These are phyloP conservation scores for Pollenia angustigena DNA, from an alignment of 2,888 invertebrate genomes.

Conservation along the genomic window DNA sequence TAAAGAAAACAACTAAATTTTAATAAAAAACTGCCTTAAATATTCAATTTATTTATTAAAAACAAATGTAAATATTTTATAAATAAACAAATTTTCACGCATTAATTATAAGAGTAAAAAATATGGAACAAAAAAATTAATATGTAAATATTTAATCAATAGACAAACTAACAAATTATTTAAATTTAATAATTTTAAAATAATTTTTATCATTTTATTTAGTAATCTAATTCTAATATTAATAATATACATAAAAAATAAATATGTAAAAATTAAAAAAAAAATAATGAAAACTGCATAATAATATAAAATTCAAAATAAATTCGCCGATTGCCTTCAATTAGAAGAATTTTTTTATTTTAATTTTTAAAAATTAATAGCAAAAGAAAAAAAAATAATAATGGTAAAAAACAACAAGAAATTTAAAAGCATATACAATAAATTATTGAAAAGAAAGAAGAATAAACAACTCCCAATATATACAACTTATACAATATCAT, in stretches of 20 bases:
- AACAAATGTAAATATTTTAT: constrained; percentile 61
- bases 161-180: constrained; percentile 53
- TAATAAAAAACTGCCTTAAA: constrained; percentile 70
- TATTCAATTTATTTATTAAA: constrained; percentile 56
- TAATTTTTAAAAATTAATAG: constrained; percentile 77
- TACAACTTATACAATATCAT: constrained; percentile 73
- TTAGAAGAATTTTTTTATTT: constrained; percentile 84
- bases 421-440: constrained; percentile 65
- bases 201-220: constrained; percentile 50
- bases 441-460: constrained; percentile 36
- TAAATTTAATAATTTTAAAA: constrained; percentile 72
- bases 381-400: constrained; percentile 72
- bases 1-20: constrained; percentile 42
- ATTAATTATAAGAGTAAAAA: constrained; percentile 41
- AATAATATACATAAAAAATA: constrained; percentile 33
- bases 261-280: constrained; percentile 66
- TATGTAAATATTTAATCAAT: constrained; percentile 63
- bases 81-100: constrained; percentile 53
- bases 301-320: constrained; percentile 83
- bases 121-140: constrained; percentile 18
- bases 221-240: constrained; percentile 47
- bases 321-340: constrained; percentile 85
- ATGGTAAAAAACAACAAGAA: constrained; percentile 60
- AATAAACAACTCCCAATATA: constrained; percentile 64
- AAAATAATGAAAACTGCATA: constrained; percentile 77